Base-by-base conservation (phyloP, 2,113 vertebrate species). In the Thomomys bottae region DNA sequence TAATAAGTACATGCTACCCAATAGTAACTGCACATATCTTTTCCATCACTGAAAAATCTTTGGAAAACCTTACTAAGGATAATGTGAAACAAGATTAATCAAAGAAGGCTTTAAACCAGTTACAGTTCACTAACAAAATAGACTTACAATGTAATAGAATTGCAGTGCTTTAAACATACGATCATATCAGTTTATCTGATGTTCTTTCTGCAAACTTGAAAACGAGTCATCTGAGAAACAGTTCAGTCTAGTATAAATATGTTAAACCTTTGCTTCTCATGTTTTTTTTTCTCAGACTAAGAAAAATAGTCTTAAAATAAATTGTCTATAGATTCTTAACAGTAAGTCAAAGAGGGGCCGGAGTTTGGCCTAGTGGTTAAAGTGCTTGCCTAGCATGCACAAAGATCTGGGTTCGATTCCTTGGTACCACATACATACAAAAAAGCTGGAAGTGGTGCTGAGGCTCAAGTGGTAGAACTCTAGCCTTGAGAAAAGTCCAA, bases 121-220 rank as follows among this genome's bases (percentile, higher is more conserved):
- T 84, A 80, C 91, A 84, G 59, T 91, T 67, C n/a, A 81, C 42
- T 72, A 94, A 40, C 20, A 85, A 76, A 94, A 92, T 21, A 84
- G 57, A 9, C 26, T 71, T 68, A 8, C 24, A 79, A 26, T 32
- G 7, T 77, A 86, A 90, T 45, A 28, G 36, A 87, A 84, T 84
- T 36, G 76, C 38, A 49, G 6, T 63, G 3, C 20, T 82, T 72
- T 84, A 93, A 93, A 88, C 84, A 34, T 28, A 10, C 20, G 80
- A 67, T 20, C 42, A 4, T 24, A 34, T 76, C 0, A 0, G 17
- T 84, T 64, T 87, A 80, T 76, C 63, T 54, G 2, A 9, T 67
- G 9, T 64, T 86, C 6, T 88, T 82, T 61, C 76, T 45, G 71
- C 40, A 89, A 76, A 88, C 21, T 78, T 70, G n/a, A 57, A 78